A percentile compares a stretch with the other conserved stretches of the same genome.
Evolutionary conservation across 1,140 invertebrate genomes (phyloP).

Genomic region (Pachypeltis micranthus): DNA sequence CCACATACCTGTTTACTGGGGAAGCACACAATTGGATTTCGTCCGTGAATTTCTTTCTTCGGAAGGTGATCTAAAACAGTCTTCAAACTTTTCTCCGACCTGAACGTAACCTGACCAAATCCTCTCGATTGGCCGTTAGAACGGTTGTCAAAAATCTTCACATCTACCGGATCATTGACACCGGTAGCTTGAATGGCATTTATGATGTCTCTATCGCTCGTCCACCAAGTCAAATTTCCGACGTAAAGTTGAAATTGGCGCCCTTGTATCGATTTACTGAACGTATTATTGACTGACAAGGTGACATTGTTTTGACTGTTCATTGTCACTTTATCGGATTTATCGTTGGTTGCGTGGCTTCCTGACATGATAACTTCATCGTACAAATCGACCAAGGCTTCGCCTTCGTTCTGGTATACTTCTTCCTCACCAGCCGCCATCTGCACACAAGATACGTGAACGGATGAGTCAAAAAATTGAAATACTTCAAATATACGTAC

Average conservation of each 20-base stretch:
- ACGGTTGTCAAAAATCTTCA: constrained; percentile 11
- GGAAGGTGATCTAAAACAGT: constrained; percentile 1
- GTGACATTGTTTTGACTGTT: neutral
- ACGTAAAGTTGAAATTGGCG: constrained; percentile 7
- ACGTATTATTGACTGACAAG: too few relatives aligned
- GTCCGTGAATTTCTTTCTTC: neutral
- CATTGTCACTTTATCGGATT: neutral
- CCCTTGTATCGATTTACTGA: too few relatives aligned
- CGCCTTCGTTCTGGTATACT: neutral
- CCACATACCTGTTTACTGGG: constrained; percentile 1
- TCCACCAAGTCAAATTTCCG: constrained; percentile 15
- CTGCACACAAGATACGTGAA: too few relatives aligned
- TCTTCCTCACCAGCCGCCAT: neutral
- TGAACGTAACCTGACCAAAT: constrained; percentile 7
- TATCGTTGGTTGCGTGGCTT: neutral
- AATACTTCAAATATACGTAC: too few relatives aligned
- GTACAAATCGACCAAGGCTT: neutral
- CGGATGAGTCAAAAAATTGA: too few relatives aligned
- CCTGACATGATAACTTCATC: neutral
- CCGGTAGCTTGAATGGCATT: neutral
- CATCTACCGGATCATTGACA: neutral
- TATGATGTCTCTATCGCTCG: neutral
- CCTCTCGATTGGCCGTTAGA: constrained; percentile 12
- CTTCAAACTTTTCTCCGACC: constrained; percentile 6
- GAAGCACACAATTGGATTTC: neutral